Conservation (phyloP, 53 echinoderm and acorn worm genomes). For the Hippasteria phrygiana region DNA sequence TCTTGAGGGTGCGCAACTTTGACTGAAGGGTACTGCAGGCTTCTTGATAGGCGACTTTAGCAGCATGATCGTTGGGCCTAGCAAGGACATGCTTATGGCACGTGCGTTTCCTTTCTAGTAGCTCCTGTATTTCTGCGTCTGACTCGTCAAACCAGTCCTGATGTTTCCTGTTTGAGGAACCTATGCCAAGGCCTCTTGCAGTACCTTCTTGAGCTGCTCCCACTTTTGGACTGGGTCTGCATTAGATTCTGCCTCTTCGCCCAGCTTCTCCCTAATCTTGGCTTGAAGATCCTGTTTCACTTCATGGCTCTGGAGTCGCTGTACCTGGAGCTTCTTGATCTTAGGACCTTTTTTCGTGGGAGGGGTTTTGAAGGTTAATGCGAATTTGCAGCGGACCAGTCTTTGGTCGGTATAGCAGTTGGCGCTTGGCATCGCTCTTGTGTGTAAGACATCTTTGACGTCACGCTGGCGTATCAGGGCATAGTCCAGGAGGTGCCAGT, state of each 20-base stretch:
- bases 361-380: no score
- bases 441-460: conserved; percentile 19
- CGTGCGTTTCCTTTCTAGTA: background rate
- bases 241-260: background rate
- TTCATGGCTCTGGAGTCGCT: background rate
- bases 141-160: conserved; percentile 15
- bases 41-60: background rate
- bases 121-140: conserved; percentile 2
- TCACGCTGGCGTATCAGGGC: conserved; percentile 15
- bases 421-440: conserved; percentile 60
- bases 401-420: conserved; percentile 45
- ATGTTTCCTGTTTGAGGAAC: conserved; percentile 7
- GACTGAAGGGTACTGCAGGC: background rate
- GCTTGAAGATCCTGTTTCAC: background rate
- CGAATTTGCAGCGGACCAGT: no score
- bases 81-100: background rate
- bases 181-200: background rate
- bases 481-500: conserved; percentile 60
- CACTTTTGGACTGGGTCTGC: background rate
- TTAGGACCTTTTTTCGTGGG: no score
- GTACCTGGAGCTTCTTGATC: background rate
- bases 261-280: background rate
- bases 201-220: conserved; percentile 17
- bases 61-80: background rate
- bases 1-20: background rate